phyloP scores from a whole-genome alignment of 2,113 vertebrate genomes.

The Lanius ludovicianus region DNA sequence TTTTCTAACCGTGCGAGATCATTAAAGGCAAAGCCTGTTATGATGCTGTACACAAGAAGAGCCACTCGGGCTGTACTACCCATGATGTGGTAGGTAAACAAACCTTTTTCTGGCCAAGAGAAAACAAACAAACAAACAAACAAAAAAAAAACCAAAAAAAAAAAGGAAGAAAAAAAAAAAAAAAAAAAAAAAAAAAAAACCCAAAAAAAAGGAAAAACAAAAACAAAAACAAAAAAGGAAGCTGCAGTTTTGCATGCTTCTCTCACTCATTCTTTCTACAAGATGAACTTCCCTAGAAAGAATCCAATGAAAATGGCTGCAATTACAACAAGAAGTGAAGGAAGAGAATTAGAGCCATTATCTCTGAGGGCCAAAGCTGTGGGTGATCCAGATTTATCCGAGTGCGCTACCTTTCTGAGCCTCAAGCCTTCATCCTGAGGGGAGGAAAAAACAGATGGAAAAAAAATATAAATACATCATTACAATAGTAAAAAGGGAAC shows the following conservation, averaged over 20 bases:
- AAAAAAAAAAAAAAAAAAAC: too few species aligned
- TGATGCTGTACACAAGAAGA: conserved; percentile 89
- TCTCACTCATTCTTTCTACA: conserved; percentile 83
- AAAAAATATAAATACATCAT: background rate
- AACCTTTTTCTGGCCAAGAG: conserved; percentile 85
- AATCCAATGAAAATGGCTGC: conserved; percentile 99
- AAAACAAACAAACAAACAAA: conserved; percentile 38
- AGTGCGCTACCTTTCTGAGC: conserved; percentile 88
- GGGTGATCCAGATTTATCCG: conserved; percentile 86
- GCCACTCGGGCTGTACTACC: conserved; percentile 86
- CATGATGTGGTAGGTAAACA: conserved; percentile 94
- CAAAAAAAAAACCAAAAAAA: conserved; percentile 55
- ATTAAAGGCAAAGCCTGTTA: conserved; percentile 87
- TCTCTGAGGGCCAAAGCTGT: conserved; percentile 86
- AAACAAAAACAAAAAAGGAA: conserved; percentile 61
- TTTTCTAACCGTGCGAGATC: conserved; percentile 86
- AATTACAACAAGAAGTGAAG: conserved; percentile 97
- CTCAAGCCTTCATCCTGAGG: conserved; percentile 88
- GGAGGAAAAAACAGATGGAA: background rate
- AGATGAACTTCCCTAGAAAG: conserved; percentile 99
- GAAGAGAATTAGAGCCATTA: conserved; percentile 86
- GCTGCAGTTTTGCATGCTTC: conserved; percentile 83
- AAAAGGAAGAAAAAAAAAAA: conserved; percentile 58
- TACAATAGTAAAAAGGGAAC: background rate
- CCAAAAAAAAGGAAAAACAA: conserved; percentile 52